Conservation (phyloP, 2,888 invertebrate genomes). For the Drosophila barbarae region DNA sequence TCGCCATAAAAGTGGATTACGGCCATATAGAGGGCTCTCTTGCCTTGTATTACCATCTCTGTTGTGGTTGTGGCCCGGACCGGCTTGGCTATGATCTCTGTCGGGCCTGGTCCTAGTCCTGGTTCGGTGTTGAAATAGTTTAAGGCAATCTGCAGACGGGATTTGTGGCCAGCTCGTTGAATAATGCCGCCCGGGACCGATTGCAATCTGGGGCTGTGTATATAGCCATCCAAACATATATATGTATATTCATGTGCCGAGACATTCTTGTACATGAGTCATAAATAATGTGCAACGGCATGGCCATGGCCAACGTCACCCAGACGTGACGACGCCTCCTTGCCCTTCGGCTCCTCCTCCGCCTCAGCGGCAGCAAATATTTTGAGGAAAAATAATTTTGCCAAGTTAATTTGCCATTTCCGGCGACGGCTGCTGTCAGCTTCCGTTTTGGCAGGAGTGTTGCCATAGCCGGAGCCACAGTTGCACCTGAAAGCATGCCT, state of each 20-base stretch:
- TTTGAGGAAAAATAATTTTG: constrained; percentile 38
- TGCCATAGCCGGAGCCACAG: constrained; percentile 4
- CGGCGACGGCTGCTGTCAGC: constrained; percentile 38
- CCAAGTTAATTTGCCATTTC: constrained; percentile 49
- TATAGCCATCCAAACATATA: neutral
- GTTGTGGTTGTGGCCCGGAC: constrained; percentile 17
- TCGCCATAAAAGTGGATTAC: constrained; percentile 40
- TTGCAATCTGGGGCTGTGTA: constrained; percentile 15
- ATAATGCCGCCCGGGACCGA: constrained; percentile 21
- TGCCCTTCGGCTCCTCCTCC: neutral
- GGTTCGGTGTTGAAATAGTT: constrained; percentile 13
- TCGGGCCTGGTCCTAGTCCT: constrained; percentile 1
- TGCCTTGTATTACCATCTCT: constrained; percentile 14
- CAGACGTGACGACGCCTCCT: constrained; percentile 65
- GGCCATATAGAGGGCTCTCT: constrained; percentile 21
- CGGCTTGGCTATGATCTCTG: constrained; percentile 14
- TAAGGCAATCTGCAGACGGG: constrained; percentile 28
- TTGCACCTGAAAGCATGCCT: constrained; percentile 56
- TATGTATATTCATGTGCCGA: neutral
- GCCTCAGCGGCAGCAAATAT: neutral
- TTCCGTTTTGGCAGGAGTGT: constrained; percentile 17
- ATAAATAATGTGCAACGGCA: constrained; percentile 45
- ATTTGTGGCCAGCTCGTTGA: constrained; percentile 23
- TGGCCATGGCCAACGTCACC: constrained; percentile 46
- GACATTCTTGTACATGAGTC: constrained; percentile 41